Evolutionary conservation across 2,888 invertebrate genomes (phyloP).

Genomic region (Sinelater perroti): DNA sequence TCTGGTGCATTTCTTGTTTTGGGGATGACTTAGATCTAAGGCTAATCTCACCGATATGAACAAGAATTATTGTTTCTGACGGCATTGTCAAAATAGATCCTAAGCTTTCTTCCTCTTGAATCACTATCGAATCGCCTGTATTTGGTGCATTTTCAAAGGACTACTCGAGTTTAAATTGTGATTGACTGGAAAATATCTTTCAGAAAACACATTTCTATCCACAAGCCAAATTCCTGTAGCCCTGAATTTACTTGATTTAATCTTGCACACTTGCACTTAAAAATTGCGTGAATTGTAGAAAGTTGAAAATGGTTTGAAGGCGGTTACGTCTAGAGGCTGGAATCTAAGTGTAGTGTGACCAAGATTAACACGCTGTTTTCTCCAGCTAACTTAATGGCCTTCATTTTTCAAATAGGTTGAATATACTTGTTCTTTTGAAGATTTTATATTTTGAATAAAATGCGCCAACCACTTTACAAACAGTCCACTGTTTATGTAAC

Average conservation of each 20-base stretch:
- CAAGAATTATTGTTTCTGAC: no score
- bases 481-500: slow-evolving; percentile 44
- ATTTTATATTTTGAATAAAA: slow-evolving; percentile 53
- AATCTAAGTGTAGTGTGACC: no score
- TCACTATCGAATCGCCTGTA: no score
- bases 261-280: slow-evolving; percentile 25
- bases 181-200: slow-evolving; percentile 31
- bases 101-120: background rate
- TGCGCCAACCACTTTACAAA: slow-evolving; percentile 43
- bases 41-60: no score
- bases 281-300: background rate
- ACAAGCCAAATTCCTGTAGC: slow-evolving; percentile 39
- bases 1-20: background rate
- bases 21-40: no score
- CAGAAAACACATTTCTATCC: slow-evolving; percentile 28
- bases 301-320: slow-evolving; percentile 36
- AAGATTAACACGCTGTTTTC: slow-evolving; percentile 43
- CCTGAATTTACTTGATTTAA: no score
- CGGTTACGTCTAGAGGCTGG: slow-evolving; percentile 33
- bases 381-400: slow-evolving; percentile 39
- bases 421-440: slow-evolving; percentile 41
- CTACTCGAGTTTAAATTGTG: background rate
- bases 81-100: background rate
- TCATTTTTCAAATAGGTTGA: slow-evolving; percentile 46
- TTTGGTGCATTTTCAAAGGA: no score